phyloP scores from a whole-genome alignment of 2,797 vertebrate species.

The Alectoris magna region DNA sequence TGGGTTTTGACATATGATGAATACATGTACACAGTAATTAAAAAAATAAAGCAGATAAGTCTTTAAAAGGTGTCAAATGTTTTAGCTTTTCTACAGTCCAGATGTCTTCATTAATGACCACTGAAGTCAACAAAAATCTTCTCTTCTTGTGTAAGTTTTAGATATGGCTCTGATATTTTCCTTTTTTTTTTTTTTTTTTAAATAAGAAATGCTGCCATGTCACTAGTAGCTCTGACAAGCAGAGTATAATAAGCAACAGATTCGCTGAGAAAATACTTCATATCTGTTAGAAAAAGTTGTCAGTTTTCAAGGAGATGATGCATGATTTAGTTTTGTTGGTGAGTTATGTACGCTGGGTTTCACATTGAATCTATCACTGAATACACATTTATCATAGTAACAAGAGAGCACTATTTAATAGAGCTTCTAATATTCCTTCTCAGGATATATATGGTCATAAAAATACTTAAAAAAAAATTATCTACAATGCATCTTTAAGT shows the following conservation, averaged over 20 bases:
- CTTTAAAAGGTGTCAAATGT: not conserved
- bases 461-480: not conserved
- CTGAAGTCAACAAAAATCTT: not conserved
- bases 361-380: slow-evolving; percentile 4
- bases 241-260: not conserved
- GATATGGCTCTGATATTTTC: not conserved
- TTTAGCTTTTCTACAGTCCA: not conserved
- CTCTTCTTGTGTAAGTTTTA: not conserved
- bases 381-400: not conserved
- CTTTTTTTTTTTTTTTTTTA: slow-evolving; percentile 14
- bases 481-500: not conserved
- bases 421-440: slow-evolving; percentile 26
- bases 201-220: not conserved
- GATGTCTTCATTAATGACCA: not conserved
- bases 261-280: slow-evolving; percentile 21
- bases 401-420: slow-evolving; percentile 14
- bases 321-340: not conserved
- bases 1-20: not conserved
- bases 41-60: not conserved
- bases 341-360: not conserved
- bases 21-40: not conserved
- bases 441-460: not conserved
- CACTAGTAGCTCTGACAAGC: not conserved
- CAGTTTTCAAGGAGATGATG: slow-evolving; percentile 2
- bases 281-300: slow-evolving; percentile 19